Base-by-base conservation (phyloP, 2,888 invertebrate species). In the Hirtodrosophila cameraria region DNA sequence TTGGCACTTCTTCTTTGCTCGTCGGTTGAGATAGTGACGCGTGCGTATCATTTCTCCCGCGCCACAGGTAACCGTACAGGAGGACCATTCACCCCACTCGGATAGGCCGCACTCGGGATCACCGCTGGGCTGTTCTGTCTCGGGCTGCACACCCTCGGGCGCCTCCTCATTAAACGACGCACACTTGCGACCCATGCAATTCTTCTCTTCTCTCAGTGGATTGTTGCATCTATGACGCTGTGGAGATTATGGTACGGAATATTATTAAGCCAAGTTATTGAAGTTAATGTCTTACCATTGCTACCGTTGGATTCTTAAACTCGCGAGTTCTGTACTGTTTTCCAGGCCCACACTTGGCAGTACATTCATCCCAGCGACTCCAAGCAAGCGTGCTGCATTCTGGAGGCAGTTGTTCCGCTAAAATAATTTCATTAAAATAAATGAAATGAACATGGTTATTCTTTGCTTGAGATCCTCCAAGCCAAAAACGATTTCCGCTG, bases 61-160 rank as follows among this genome's bases (percentile, higher is more conserved):
- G 2, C 95, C 95, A 86, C 95, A 95, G 0, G 93, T 93, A 27
- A 93, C 94, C 3, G 95, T 95, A 89, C 97, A 97, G 18, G 94
- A 92, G 0, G 95, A 95, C 96, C 96, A 97, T 27, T 92, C 92
- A 1, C 94, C 93, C 96, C 96, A 97, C 12, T 92, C 91, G 0
- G 95, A 94, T 49, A 96, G 91, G 0, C 94, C 94, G 86, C 96
- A 96, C 63, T 93, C 90, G 0, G 92, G 92, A 77, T 92, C 91
- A n/a, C 90, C 9, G 1, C 60, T 58, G 0, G 72, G 55, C 11
- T 50, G 27, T 2, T 71, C 82, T 2, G 42, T 43, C 30, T 83
- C 84, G 0, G 72, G 48, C 9, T 75, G 71, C 0, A 42, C 75
- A 0, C 70, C 83, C 6, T 73, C 77, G 2, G 71, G 35, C 0